phyloP scores from a whole-genome alignment of 2,113 vertebrate genomes.

The Spea multiplicata region DNA sequence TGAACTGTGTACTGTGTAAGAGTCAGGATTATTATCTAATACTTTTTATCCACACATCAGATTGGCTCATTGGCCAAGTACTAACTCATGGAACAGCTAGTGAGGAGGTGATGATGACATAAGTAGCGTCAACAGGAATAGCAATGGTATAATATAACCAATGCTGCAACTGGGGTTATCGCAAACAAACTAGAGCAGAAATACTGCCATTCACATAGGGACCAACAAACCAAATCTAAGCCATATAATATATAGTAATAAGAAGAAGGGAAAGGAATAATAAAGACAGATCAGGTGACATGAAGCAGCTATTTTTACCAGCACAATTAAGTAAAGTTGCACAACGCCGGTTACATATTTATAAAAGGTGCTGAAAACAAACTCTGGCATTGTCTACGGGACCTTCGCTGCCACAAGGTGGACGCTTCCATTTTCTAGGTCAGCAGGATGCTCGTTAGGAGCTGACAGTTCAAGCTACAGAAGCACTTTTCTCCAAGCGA shows the following conservation, averaged over 20 bases:
- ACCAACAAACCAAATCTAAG: neutral
- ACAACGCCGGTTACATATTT: slow-evolving; percentile 36
- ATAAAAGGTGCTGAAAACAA: slow-evolving; percentile 46
- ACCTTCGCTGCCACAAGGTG: slow-evolving; percentile 49
- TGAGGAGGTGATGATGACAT: neutral
- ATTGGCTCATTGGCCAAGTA: too few species aligned
- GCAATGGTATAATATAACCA: neutral
- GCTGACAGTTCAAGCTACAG: slow-evolving; percentile 60
- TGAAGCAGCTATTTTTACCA: slow-evolving; percentile 4
- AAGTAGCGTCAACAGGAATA: neutral
- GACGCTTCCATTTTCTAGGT: slow-evolving; percentile 56
- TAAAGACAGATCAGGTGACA: neutral
- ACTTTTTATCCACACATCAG: too few species aligned
- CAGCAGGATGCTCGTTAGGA: slow-evolving; percentile 66
- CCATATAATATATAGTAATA: neutral
- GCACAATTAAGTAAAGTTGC: slow-evolving; percentile 12
- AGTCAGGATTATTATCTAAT: too few species aligned
- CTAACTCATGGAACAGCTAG: neutral
- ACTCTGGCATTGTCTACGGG: slow-evolving; percentile 50
- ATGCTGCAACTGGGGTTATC: neutral
- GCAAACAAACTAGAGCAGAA: neutral
- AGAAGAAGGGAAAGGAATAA: too few species aligned
- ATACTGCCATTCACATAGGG: neutral
- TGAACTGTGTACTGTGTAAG: too few species aligned
- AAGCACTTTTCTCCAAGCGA: slow-evolving; percentile 61